Evolutionary conservation across 2,797 vertebrate genomes (phyloP).

Genomic region (Anableps anableps): DNA sequence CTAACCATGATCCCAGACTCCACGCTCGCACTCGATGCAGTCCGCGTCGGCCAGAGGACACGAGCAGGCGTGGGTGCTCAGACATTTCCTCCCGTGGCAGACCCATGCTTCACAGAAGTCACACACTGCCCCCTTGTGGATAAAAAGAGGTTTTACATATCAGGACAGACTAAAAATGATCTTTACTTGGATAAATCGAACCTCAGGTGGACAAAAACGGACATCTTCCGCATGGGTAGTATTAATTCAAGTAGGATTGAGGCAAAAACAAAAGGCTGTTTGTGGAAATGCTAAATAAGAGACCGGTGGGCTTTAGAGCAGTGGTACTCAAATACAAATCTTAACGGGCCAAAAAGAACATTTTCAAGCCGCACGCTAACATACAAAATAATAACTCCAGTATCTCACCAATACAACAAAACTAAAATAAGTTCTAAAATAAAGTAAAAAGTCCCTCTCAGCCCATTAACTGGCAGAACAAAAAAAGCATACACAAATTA

Average conservation of each 20-base stretch:
- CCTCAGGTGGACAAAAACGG: neutral
- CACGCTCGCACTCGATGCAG: conserved; percentile 94
- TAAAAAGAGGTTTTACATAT: neutral
- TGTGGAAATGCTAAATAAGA: neutral
- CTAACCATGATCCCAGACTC: conserved; percentile 96
- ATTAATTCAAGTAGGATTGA: neutral
- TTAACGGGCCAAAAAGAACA: no score
- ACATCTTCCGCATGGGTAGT: neutral
- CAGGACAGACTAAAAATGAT: neutral
- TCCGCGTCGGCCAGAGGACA: conserved; percentile 94
- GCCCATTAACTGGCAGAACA: no score
- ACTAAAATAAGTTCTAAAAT: neutral
- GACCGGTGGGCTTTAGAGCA: no score
- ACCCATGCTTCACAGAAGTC: conserved; percentile 99
- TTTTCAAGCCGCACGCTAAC: no score
- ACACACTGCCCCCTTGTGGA: conserved; percentile 90
- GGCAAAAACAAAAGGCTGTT: neutral
- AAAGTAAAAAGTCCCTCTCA: no score
- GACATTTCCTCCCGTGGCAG: conserved; percentile 94
- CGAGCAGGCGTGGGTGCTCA: conserved; percentile 91
- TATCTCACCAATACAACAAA: neutral
- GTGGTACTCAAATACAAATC: neutral
- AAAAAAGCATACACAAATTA: no score
- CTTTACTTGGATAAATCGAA: neutral
- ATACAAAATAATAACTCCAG: no score